These are phyloP conservation scores for Tetranychus truncatus DNA, from an alignment of 2,888 invertebrate species.

Conservation along the genomic window DNA sequence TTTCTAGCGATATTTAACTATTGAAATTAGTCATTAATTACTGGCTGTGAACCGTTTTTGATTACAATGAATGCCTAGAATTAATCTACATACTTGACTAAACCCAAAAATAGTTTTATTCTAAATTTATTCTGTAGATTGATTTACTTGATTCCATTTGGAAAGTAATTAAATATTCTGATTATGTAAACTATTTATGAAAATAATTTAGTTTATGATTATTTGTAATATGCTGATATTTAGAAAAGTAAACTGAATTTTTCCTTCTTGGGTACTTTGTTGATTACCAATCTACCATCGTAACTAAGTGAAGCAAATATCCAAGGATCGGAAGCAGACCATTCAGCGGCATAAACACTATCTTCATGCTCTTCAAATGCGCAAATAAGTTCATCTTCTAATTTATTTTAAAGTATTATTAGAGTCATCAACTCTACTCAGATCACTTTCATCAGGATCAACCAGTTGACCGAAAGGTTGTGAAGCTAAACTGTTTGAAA, in stretches of 20 bases:
- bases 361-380: conserved; percentile 94
- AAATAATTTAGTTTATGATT: too few species aligned
- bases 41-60: conserved; percentile 37
- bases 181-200: too few species aligned
- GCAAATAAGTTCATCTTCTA: conserved; percentile 60
- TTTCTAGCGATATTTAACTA: not conserved
- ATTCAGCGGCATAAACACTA: conserved; percentile 88
- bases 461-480: conserved; percentile 48
- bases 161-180: not conserved
- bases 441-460: conserved; percentile 35
- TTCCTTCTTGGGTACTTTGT: conserved; percentile 74
- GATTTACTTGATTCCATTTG: not conserved
- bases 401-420: not conserved
- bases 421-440: too few species aligned
- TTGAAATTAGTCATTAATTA: not conserved
- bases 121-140: not conserved
- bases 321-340: conserved; percentile 96
- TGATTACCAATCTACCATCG: conserved; percentile 82
- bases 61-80: too few species aligned
- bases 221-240: conserved; percentile 24
- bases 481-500: conserved; percentile 67
- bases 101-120: too few species aligned
- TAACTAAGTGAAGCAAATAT: conserved; percentile 95
- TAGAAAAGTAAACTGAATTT: conserved; percentile 78
- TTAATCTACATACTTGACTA: too few species aligned